Evolutionary conservation across 2,113 vertebrate genomes (phyloP).

Genomic region (Sinosuthora webbiana): DNA sequence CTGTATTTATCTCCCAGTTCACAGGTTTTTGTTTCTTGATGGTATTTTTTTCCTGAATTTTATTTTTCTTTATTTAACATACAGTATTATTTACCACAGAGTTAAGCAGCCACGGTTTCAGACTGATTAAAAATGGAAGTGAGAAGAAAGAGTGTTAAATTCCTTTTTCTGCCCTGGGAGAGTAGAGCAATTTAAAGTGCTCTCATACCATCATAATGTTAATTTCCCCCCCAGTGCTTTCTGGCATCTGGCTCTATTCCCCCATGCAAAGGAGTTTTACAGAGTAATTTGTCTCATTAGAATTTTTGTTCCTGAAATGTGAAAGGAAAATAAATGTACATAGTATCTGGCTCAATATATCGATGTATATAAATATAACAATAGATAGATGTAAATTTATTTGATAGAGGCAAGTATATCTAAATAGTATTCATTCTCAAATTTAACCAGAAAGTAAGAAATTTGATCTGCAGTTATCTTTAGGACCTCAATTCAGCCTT

Average conservation of each 20-base stretch:
- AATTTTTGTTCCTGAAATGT: neutral
- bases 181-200: slow-evolving; percentile 19
- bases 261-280: slow-evolving; percentile 6
- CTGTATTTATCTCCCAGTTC: neutral
- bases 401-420: neutral
- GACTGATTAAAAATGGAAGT: neutral
- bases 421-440: neutral
- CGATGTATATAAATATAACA: neutral
- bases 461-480: neutral
- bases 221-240: slow-evolving; percentile 35
- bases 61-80: neutral
- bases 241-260: slow-evolving; percentile 43
- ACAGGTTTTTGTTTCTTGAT: neutral
- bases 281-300: slow-evolving; percentile 23
- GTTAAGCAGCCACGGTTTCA: neutral
- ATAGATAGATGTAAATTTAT: neutral
- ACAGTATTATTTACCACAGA: neutral
- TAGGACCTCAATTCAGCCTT: neutral
- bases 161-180: neutral
- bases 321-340: neutral
- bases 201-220: slow-evolving; percentile 3
- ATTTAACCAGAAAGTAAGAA: neutral
- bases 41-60: neutral
- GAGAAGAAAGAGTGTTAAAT: neutral
- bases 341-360: neutral